phyloP scores from a whole-genome alignment of 2,797 vertebrate genomes.

The Astyanax mexicanus region DNA sequence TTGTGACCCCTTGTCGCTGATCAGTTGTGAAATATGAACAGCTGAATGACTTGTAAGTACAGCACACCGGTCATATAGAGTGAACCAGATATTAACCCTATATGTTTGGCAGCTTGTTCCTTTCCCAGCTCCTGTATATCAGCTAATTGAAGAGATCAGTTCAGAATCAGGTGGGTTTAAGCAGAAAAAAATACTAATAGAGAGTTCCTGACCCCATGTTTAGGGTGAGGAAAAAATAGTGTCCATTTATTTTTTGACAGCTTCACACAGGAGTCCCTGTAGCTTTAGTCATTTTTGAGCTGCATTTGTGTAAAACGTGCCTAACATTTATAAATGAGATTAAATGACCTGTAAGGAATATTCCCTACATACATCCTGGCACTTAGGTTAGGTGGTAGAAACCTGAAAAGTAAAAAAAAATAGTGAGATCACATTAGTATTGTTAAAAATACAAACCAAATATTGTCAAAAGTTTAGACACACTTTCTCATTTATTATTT shows the following conservation, averaged over 20 bases:
- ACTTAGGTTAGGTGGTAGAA: conserved; percentile 30
- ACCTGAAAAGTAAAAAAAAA: too few relatives aligned
- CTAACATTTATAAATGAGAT: conserved; percentile 22
- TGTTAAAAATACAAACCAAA: background rate
- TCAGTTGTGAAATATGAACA: too few relatives aligned
- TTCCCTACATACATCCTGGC: background rate
- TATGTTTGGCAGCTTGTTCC: too few relatives aligned
- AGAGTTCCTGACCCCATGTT: background rate
- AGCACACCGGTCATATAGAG: too few relatives aligned
- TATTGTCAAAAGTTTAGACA: too few relatives aligned
- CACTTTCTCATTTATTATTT: too few relatives aligned
- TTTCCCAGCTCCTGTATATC: background rate
- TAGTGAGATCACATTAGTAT: background rate
- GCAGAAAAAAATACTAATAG: too few relatives aligned
- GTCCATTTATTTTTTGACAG: background rate
- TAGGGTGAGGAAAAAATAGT: background rate
- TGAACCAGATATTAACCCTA: too few relatives aligned
- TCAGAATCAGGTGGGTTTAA: background rate
- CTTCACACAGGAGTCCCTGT: background rate
- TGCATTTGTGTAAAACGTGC: conserved; percentile 12
- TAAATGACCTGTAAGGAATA: too few relatives aligned
- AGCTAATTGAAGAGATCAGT: background rate
- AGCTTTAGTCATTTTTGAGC: background rate
- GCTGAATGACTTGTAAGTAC: too few relatives aligned
- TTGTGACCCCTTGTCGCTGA: too few relatives aligned